phyloP scores from a whole-genome alignment of 2,113 vertebrate genomes.

The Sturnus vulgaris region DNA sequence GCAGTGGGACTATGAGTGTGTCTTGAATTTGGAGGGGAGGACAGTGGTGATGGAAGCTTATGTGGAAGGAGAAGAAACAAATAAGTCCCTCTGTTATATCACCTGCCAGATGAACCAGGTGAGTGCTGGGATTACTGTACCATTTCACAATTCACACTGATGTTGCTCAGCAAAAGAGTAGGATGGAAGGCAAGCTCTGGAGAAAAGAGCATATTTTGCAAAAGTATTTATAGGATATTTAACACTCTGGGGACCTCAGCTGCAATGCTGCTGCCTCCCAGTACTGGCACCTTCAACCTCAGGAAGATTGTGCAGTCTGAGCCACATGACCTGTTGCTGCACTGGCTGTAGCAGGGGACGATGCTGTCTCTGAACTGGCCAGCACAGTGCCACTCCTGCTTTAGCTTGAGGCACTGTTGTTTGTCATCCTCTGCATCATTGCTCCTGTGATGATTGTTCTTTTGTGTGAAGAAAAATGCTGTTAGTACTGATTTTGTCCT shows the following conservation, averaged over 20 bases:
- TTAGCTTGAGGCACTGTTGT: background rate
- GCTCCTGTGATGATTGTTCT: background rate
- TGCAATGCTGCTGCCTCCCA: background rate
- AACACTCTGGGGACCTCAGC: background rate
- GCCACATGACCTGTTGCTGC: background rate
- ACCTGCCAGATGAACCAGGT: conserved; percentile 89
- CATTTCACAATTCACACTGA: background rate
- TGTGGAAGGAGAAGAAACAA: conserved; percentile 79
- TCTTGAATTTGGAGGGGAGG: conserved; percentile 86
- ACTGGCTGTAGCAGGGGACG: background rate
- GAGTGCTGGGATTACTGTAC: background rate
- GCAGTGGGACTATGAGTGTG: conserved; percentile 86
- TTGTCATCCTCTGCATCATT: background rate
- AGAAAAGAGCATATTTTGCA: background rate
- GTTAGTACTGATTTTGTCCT: background rate
- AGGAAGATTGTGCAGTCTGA: background rate
- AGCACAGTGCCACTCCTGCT: background rate
- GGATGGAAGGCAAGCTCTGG: background rate
- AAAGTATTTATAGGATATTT: background rate
- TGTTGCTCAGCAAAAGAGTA: background rate
- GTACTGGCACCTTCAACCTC: background rate
- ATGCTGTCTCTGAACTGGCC: background rate
- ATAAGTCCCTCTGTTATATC: conserved; percentile 81
- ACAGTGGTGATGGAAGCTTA: conserved; percentile 87
- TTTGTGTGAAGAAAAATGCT: background rate